These are phyloP conservation scores for Xiphophorus maculatus DNA, from an alignment of 2,113 vertebrate genomes.

Conservation along the genomic window DNA sequence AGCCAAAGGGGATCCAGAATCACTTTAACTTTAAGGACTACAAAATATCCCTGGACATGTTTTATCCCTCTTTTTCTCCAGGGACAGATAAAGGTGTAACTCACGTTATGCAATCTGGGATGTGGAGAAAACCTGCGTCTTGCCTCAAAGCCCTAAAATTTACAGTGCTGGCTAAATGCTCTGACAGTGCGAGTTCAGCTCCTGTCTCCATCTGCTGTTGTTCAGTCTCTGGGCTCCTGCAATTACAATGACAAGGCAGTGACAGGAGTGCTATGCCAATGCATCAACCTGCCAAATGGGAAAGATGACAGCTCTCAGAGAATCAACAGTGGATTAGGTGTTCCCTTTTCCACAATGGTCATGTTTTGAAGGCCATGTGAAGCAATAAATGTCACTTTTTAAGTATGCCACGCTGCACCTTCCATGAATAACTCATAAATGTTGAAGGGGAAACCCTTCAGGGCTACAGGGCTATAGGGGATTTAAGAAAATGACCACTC, in stretches of 20 bases:
- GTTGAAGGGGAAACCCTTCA: not conserved
- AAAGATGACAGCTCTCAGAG: constrained; percentile 24
- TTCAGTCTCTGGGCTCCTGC: constrained; percentile 26
- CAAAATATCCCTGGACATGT: not conserved
- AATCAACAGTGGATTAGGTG: constrained; percentile 33
- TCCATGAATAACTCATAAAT: constrained; percentile 1
- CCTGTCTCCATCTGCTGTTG: constrained; percentile 27
- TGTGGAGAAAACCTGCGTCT: constrained; percentile 18
- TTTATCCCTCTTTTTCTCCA: constrained; percentile 9
- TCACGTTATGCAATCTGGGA: constrained; percentile 1
- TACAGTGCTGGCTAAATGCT: not conserved
- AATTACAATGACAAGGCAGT: constrained; percentile 37
- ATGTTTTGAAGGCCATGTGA: constrained; percentile 5
- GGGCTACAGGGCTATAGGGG: not conserved
- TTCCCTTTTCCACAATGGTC: constrained; percentile 25
- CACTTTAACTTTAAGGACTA: constrained; percentile 28
- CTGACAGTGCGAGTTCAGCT: not conserved
- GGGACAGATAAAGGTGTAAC: constrained; percentile 23
- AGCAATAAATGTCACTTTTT: not conserved
- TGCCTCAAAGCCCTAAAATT: constrained; percentile 18
- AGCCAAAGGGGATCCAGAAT: constrained; percentile 27
- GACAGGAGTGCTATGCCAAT: constrained; percentile 38
- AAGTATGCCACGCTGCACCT: not conserved
- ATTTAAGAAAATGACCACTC: not conserved
- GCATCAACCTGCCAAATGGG: constrained; percentile 24